Conservation (phyloP, 2,888 invertebrate genomes). For the Sesia apiformis region DNA sequence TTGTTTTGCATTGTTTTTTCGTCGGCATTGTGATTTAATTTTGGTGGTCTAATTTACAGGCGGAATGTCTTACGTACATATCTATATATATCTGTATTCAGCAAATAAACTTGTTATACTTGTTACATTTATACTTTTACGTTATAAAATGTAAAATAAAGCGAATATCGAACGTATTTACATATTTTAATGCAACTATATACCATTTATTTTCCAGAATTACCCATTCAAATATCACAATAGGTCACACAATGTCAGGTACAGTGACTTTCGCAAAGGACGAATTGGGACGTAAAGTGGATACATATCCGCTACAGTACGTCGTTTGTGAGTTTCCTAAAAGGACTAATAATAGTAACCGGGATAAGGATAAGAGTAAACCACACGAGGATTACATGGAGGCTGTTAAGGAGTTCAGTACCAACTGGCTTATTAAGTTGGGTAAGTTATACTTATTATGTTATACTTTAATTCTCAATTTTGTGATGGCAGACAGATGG, state of each 20-base stretch:
- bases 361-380: conserved; percentile 72
- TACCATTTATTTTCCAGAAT: background rate
- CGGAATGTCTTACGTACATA: too few species aligned
- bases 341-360: conserved; percentile 17
- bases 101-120: too few species aligned
- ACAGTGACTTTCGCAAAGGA: conserved; percentile 87
- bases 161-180: too few species aligned
- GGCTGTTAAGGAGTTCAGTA: conserved; percentile 88
- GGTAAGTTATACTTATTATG: conserved; percentile 73
- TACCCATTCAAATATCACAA: conserved; percentile 17
- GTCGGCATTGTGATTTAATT: too few species aligned
- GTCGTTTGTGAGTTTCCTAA: conserved; percentile 79
- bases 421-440: conserved; percentile 88
- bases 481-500: too few species aligned
- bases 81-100: too few species aligned
- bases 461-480: too few species aligned
- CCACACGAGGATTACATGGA: conserved; percentile 89
- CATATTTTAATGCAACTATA: too few species aligned
- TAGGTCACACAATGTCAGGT: conserved; percentile 86
- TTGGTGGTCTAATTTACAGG: too few species aligned
- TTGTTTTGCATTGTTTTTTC: too few species aligned
- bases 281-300: conserved; percentile 87
- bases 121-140: too few species aligned
- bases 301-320: conserved; percentile 80
- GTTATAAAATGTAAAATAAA: too few species aligned